Base-by-base conservation (phyloP, 2,888 invertebrate species). In the Nudaria mundana region DNA sequence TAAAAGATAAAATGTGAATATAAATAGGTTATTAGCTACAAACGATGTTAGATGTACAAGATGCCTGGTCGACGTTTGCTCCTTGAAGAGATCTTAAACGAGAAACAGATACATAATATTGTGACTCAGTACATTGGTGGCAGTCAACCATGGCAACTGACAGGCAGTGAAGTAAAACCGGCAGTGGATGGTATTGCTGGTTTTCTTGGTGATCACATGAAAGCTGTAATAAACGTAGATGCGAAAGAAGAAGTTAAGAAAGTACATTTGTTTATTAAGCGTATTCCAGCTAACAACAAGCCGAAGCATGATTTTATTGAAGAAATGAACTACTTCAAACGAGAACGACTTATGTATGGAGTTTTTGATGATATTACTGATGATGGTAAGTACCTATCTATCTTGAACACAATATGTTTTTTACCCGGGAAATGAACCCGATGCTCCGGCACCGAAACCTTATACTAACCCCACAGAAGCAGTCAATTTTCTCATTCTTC, bases 151-250 rank as follows among this genome's bases (percentile, higher is more conserved):
- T 47, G 61, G 38, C 14, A 69, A 1, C 23, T 67, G 2, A 44
- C 51, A 1, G 56, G 56, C 0, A 46, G 63, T 13, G 58, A 72
- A 2, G 37, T 76, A n/a, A 57, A 35, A 7, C 59, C 72, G 0
- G 81, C 81, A 0, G 40, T 61, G 0, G 64, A 68, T 0, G 84
- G 84, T 0, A 31, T 85, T 0, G 65, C 72, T 0, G 86, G 86
- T 0, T 84, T 78, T 53, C 65, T 86, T 1, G 85, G 78, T 1
- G 85, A 83, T 33, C 85, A 86, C 44, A 57, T 76, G 10, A 61
- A 70, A 11, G 63, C 67, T 2, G 55, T 58, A 0, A 40, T 86
- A 1, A 45, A 55, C 4, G 67, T 79, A 8, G 43, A 52, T 16
- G 48, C 56, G 1, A 42, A 45, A 1, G 70, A 55, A 0, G n/a